Evolutionary conservation across 1,140 invertebrate genomes (phyloP), one percentile per base, ranked within the genome.

Genomic region (Diabrotica undecimpunctata): DNA sequence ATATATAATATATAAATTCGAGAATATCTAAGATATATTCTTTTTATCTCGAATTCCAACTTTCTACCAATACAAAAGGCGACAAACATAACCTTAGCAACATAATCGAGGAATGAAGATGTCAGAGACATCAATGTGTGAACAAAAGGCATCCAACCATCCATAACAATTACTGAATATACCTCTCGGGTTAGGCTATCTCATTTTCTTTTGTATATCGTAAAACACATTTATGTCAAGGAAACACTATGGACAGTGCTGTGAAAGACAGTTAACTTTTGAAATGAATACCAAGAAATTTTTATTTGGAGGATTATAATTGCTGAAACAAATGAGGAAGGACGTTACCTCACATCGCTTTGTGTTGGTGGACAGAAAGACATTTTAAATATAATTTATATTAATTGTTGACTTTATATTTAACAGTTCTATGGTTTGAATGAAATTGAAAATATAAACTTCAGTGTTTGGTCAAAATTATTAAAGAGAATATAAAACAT

Each of bases 231-330:
- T 46, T 46, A 46, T 46, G 41, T 46, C 41, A 46, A 46, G 41
- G 41, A 46, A 10, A 46, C 41, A 46, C n/a, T 46, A 46, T 46
- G 41, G 41, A 46, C 41, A 8, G 41, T 46, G 41, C 41, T n/a
- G 41, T 10, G 41, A 46, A 46, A 46, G 41, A 46, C 41, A 46
- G 41, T 46, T 46, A 46, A 46, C 41, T 46, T 46, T 46, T 46
- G 41, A 46, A 46, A 46, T 46, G 41, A 46, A 46, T 46, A 46
- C 41, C 41, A 46, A 46, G 41, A 46, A 46, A 46, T 46, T 46
- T 46, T n/a, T 46, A 46, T 46, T 46, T 46, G 41, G 41, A 46
- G n/a, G 41, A 10, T 46, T 46, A 46, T 46, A 46, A 46, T 46
- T 46, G 41, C 41, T 46, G 41, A 46, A n/a, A 46, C 41, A 46